phyloP scores from a whole-genome alignment of 2,797 vertebrate species.

The Sebastes steindachneri region DNA sequence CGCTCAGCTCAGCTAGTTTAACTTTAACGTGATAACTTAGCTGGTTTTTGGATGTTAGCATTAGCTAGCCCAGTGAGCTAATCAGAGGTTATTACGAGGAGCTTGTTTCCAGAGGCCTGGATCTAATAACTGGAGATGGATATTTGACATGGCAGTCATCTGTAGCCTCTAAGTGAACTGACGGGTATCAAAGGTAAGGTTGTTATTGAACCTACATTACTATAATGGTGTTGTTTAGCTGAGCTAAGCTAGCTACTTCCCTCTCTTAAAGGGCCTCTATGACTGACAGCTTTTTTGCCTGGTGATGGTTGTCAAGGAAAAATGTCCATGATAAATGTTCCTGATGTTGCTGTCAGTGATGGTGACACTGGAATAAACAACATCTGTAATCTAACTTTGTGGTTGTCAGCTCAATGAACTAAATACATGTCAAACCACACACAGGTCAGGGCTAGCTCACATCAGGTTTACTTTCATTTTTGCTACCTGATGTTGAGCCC shows the following conservation, averaged over 20 bases:
- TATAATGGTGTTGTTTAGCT: slow-evolving; percentile 41
- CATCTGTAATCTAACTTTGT: neutral
- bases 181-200: slow-evolving; percentile 63
- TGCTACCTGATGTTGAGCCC: neutral
- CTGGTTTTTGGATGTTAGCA: slow-evolving; percentile 52
- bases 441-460: neutral
- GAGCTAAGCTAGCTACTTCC: slow-evolving; percentile 56
- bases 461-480: neutral
- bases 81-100: slow-evolving; percentile 63
- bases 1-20: slow-evolving; percentile 35
- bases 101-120: slow-evolving; percentile 35
- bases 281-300: slow-evolving; percentile 53
- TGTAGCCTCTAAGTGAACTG: slow-evolving; percentile 22
- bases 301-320: slow-evolving; percentile 50
- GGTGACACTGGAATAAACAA: neutral
- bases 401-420: neutral
- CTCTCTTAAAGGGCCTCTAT: slow-evolving; percentile 50
- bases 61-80: slow-evolving; percentile 70
- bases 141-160: slow-evolving; percentile 60
- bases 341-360: neutral
- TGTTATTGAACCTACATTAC: neutral
- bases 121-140: slow-evolving; percentile 29
- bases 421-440: neutral
- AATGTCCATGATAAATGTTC: neutral
- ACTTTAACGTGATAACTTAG: slow-evolving; percentile 58